Evolutionary conservation across 2,888 invertebrate genomes (phyloP).

Genomic region (Dolichomitus sp.): DNA sequence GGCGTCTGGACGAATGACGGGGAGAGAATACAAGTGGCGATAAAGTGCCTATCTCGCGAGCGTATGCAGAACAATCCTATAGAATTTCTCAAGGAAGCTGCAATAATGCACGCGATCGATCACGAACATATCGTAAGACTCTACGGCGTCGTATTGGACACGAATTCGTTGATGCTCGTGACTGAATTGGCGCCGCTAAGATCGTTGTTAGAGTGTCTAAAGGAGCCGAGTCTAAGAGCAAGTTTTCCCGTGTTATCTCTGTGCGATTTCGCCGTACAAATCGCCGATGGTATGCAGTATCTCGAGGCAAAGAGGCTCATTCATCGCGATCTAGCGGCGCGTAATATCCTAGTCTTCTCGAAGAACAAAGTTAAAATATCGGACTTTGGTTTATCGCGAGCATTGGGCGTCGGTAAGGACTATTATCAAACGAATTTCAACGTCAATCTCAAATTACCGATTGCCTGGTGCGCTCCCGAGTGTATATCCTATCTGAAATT

Average conservation of each 20-base stretch:
- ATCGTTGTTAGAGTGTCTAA: constrained; percentile 97
- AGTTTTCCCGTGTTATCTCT: constrained; percentile 97
- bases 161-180: constrained; percentile 93
- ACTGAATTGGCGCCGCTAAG: constrained; percentile 98
- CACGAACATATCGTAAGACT: constrained; percentile 99
- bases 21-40: constrained; percentile 97
- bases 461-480: constrained; percentile 99
- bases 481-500: constrained; percentile 98
- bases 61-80: constrained; percentile 98
- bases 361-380: constrained; percentile 99
- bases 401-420: constrained; percentile 98
- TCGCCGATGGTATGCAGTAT: constrained; percentile 99
- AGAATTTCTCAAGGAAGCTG: constrained; percentile 99
- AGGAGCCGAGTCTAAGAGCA: constrained; percentile 95
- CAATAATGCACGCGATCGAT: constrained; percentile 99
- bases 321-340: constrained; percentile 98
- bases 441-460: constrained; percentile 98
- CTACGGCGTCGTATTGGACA: constrained; percentile 98
- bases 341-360: constrained; percentile 98
- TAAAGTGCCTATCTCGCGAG: constrained; percentile 98
- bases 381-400: constrained; percentile 98
- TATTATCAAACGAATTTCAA: constrained; percentile 99
- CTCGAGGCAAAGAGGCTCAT: constrained; percentile 98
- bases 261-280: constrained; percentile 98
- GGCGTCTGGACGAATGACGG: constrained; percentile 99